Evolutionary conservation across 2,113 vertebrate genomes (phyloP).

Genomic region (Butorides virescens): DNA sequence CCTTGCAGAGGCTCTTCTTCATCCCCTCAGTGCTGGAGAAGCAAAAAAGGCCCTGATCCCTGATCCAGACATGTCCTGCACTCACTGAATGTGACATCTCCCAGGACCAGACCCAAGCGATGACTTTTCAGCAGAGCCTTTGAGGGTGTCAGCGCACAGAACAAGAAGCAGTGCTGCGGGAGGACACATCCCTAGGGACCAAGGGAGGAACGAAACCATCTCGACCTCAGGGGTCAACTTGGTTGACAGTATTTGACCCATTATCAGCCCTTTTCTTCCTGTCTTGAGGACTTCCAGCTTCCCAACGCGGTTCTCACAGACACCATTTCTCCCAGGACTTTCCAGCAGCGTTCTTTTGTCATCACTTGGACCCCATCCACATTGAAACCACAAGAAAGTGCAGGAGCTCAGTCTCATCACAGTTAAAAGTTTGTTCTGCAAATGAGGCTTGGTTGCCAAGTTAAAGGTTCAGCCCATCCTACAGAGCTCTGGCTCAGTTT

Average conservation of each 20-base stretch:
- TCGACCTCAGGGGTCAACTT: not conserved
- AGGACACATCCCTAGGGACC: not conserved
- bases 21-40: not conserved
- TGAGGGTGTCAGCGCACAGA: not conserved
- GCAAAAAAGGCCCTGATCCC: not conserved
- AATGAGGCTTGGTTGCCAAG: constrained; percentile 38
- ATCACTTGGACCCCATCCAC: not conserved
- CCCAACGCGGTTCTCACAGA: not conserved
- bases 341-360: constrained; percentile 10
- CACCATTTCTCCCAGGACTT: not conserved
- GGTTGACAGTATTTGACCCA: not conserved
- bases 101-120: not conserved
- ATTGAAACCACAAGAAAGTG: constrained; percentile 28
- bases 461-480: constrained; percentile 39
- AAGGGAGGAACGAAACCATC: not conserved
- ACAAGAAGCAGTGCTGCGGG: not conserved
- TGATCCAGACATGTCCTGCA: not conserved
- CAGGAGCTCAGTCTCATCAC: constrained; percentile 16
- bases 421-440: constrained; percentile 32
- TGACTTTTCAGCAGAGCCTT: not conserved
- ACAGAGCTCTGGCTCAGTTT: constrained; percentile 13
- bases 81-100: not conserved
- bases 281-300: not conserved
- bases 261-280: not conserved
- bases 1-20: not conserved